Percentiles rank a stretch among this genome's conserved stretches.
These are phyloP conservation scores for Bubo blakistoni DNA, from an alignment of 2,113 vertebrate genomes.

Conservation along the genomic window DNA sequence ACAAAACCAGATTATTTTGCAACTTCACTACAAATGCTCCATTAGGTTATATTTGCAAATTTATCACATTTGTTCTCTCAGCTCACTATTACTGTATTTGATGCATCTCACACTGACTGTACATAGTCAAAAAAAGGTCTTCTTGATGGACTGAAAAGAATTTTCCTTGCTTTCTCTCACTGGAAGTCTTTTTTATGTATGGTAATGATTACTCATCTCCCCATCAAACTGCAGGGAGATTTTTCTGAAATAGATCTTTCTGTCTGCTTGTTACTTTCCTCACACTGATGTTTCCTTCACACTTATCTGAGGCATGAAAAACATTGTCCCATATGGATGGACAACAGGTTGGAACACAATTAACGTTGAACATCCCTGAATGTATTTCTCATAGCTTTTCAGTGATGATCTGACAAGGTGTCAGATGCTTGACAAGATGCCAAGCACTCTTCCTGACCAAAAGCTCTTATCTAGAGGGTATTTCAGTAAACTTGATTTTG, in stretches of 20 bases:
- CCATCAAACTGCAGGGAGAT: background rate
- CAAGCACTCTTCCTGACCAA: background rate
- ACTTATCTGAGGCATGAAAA: background rate
- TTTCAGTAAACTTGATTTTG: background rate
- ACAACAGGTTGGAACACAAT: background rate
- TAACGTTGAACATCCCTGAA: background rate
- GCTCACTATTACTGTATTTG: background rate
- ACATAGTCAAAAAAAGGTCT: background rate
- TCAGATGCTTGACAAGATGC: background rate
- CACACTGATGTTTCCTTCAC: background rate
- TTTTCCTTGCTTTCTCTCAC: background rate
- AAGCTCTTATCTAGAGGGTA: background rate
- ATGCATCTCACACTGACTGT: background rate
- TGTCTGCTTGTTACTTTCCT: background rate
- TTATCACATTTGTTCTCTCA: background rate
- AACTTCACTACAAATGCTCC: background rate
- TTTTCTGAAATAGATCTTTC: background rate
- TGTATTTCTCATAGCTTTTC: background rate
- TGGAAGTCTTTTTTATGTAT: background rate
- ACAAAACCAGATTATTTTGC: background rate
- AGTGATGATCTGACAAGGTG: background rate
- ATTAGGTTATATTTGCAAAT: background rate
- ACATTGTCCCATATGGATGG: background rate
- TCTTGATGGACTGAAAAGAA: background rate
- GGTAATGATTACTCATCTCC: background rate